Evolutionary conservation across 2,113 vertebrate species (phyloP), one percentile per base, ranked within the genome.

Genomic region (Mustela lutreola): DNA sequence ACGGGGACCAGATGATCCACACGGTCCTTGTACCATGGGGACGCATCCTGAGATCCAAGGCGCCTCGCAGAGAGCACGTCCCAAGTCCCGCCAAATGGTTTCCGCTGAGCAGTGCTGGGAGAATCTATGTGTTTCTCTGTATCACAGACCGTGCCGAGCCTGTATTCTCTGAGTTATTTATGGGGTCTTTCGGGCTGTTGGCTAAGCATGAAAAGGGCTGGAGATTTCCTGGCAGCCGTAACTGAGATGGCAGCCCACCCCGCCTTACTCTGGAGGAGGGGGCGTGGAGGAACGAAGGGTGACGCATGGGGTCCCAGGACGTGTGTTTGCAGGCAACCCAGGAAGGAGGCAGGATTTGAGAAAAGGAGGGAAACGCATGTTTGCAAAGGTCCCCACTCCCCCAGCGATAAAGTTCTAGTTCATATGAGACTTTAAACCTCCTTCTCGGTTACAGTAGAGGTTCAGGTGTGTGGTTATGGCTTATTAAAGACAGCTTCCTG

Each of bases 141-240:
- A 85, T 94, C 76, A 97, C 95, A 76, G 95, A 82, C 31, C 11
- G 5, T 67, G 73, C 75, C 88, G 98, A 87, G 94, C 96, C 48
- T 65, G 82, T 91, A 71, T 94, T 89, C 96, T 97, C 86, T 8
- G 11, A 4, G 97, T 96, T 97, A 96, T 97, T 97, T 97, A 95
- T 93, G 93, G 89, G 97, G 97, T 91, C 71, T 58, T 84, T 88
- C 42, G 92, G 71, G 88, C 96, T 31, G 0, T 79, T 82, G 80
- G 92, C 97, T 84, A 88, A 83, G 81, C 97, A 31, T 91, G 97
- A 94, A 97, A 95, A 91, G 48, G 45, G 94, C 94, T 97, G 31
- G 63, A 50, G 93, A 26, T 93, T 67, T 45, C 60, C 67, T 70
- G 94, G 42, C 95, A 96, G 79, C 81, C 45, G 28, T 91, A 83